Percentiles rank a stretch among this genome's conserved stretches.
Evolutionary conservation across 2,113 vertebrate species (phyloP).

Genomic region (Xiphophorus couchianus): DNA sequence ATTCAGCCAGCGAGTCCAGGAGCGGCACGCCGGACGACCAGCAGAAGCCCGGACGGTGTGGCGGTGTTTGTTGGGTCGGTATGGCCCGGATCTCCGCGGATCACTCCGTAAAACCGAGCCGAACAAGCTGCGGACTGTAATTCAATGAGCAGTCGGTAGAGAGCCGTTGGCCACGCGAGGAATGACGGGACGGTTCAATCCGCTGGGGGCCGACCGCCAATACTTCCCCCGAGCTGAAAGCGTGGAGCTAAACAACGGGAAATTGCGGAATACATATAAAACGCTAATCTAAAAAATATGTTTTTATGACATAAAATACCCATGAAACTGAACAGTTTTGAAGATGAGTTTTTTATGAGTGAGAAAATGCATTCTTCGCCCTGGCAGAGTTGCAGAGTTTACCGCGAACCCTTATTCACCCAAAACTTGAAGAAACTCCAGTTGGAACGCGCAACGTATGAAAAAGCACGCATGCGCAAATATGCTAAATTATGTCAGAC

Average conservation of each 20-base stretch:
- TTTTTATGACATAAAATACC: background rate
- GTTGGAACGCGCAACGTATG: background rate
- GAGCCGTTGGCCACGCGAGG: constrained; percentile 81
- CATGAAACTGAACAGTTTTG: accelerated
- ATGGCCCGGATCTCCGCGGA: constrained; percentile 14
- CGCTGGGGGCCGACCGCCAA: constrained; percentile 40
- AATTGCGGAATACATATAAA: background rate
- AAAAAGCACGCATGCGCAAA: background rate
- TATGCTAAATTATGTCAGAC: background rate
- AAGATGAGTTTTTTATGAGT: accelerated
- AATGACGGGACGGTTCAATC: constrained; percentile 76
- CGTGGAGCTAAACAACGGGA: background rate
- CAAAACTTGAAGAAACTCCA: constrained; percentile 66
- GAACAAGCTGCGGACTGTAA: background rate
- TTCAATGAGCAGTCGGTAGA: constrained; percentile 64
- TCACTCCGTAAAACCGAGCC: background rate
- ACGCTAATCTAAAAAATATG: background rate
- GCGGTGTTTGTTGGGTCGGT: background rate
- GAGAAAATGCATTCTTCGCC: background rate
- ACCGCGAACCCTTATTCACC: constrained; percentile 28
- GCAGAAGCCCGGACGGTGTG: background rate
- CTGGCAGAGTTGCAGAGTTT: background rate
- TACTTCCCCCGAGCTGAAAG: background rate
- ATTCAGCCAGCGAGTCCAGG: constrained; percentile 59
- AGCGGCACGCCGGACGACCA: constrained; percentile 34